These are phyloP conservation scores for Thyatira batis DNA, from an alignment of 2,888 invertebrate genomes.

Conservation along the genomic window DNA sequence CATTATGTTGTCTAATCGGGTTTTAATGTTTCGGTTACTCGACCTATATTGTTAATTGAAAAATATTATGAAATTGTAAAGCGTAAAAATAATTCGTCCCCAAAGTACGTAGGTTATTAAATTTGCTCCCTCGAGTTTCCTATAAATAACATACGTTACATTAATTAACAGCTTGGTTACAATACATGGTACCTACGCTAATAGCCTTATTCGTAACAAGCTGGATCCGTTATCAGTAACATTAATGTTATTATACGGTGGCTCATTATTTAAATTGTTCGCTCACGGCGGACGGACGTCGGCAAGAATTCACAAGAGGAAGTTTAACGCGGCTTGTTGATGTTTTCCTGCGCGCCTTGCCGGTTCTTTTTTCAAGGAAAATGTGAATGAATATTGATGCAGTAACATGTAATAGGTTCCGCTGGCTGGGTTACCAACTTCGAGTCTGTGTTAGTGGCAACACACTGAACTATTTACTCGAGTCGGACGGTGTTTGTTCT, in stretches of 20 bases:
- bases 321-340: slow-evolving; percentile 44
- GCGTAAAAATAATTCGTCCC: not conserved
- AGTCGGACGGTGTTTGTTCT: not conserved
- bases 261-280: slow-evolving; percentile 10
- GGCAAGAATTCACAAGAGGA: slow-evolving; percentile 41
- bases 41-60: too few relatives aligned
- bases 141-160: not conserved
- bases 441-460: not conserved
- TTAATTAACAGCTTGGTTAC: not conserved
- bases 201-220: not conserved
- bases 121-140: not conserved
- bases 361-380: slow-evolving; percentile 38
- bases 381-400: slow-evolving; percentile 31
- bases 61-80: not conserved
- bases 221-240: not conserved
- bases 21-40: too few relatives aligned
- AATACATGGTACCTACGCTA: not conserved
- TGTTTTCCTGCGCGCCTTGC: slow-evolving; percentile 45
- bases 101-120: not conserved
- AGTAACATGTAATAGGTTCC: slow-evolving; percentile 18
- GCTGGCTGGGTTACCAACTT: slow-evolving; percentile 7
- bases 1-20: too few relatives aligned
- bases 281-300: slow-evolving; percentile 35
- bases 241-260: slow-evolving; percentile 3
- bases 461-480: not conserved